Conservation (phyloP, 1,140 invertebrate genomes). For the Cecropterus lyciades region DNA sequence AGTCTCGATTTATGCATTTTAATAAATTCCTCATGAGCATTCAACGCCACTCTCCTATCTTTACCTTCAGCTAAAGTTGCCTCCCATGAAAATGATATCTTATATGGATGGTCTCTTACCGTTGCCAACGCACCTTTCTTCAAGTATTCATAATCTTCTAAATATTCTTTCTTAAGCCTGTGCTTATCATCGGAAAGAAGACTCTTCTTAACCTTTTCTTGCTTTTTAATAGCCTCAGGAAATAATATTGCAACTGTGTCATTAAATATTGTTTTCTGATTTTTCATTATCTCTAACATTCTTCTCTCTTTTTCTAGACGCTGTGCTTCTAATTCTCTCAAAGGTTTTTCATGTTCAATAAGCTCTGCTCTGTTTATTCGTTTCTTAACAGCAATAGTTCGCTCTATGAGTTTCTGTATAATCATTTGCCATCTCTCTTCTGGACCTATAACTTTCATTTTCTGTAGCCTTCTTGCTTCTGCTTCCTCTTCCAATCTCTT, state of each 20-base stretch:
- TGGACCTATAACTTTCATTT: conserved; percentile 65
- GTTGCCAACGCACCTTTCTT: conserved; percentile 53
- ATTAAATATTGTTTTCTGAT: conserved; percentile 78
- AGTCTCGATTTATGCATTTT: conserved; percentile 66
- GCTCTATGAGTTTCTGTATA: conserved; percentile 77
- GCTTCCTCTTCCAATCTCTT: conserved; percentile 69
- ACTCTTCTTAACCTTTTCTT: conserved; percentile 61
- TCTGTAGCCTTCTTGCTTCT: conserved; percentile 62
- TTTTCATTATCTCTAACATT: conserved; percentile 81
- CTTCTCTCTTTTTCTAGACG: conserved; percentile 73
- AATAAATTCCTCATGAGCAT: conserved; percentile 63
- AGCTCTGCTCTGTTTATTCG: conserved; percentile 75
- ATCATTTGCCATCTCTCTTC: conserved; percentile 79
- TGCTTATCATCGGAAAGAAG: conserved; percentile 59
- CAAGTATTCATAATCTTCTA: conserved; percentile 65
- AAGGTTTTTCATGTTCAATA: conserved; percentile 77
- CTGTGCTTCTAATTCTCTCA: conserved; percentile 76
- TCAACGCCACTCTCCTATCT: conserved; percentile 67
- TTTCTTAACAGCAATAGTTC: conserved; percentile 80
- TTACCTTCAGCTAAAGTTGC: conserved; percentile 69
- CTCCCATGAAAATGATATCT: conserved; percentile 72
- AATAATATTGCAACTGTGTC: conserved; percentile 81
- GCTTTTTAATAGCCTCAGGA: conserved; percentile 76
- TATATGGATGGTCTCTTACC: conserved; percentile 67
- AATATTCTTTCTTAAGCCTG: conserved; percentile 57